Evolutionary conservation across 2,888 invertebrate genomes (phyloP), one percentile per base, ranked within the genome.

Genomic region (Brachyopa scutellaris): DNA sequence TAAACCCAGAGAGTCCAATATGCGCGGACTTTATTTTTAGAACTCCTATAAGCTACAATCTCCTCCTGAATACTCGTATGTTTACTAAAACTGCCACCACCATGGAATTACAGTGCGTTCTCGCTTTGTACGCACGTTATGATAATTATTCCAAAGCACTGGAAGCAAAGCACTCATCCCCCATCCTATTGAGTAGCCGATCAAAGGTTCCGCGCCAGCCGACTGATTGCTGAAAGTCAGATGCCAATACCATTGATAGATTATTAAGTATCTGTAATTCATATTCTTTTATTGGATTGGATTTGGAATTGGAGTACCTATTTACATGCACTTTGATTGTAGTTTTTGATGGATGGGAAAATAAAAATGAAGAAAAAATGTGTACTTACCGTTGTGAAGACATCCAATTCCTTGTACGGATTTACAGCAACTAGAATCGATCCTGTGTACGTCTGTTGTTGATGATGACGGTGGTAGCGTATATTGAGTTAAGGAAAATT

Each of bases 391-490:
- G 94, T 93, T 85, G 95, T 95, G 91, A 97, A 97, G 89, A 95
- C 95, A 91, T 95, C 95, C 87, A 97, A 93, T 88, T 95, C 95
- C 92, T 97, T 97, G 92, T 97, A 97, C 2, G 97, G 97, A 92
- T 97, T 97, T 86, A 97, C 97, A 87, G 97, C 97, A 87, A 97
- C 95, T 88, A 97, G 92, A 91, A 97, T 97, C 78, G 97, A 96
- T 86, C 97, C 97, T 70, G 97, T 96, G 91, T 97, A 97, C 76
- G 97, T 97, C 97, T 97, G 92, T 88, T 79, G 87, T 67, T 85
- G 66, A 86, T 88, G 92, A 92, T 92, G 93, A 93, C 26, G 26
- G 6, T 26, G 26, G 6, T 26, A n/a, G n/a, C n/a, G n/a, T n/a
- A n/a, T 92, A 93, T 92, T 88, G 88, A 85, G 88, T 92, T 91